A percentile compares a stretch with the other conserved stretches of the same genome.
Evolutionary conservation across 2,797 vertebrate species (phyloP).

Genomic region (Melanotaenia trifasciata): DNA sequence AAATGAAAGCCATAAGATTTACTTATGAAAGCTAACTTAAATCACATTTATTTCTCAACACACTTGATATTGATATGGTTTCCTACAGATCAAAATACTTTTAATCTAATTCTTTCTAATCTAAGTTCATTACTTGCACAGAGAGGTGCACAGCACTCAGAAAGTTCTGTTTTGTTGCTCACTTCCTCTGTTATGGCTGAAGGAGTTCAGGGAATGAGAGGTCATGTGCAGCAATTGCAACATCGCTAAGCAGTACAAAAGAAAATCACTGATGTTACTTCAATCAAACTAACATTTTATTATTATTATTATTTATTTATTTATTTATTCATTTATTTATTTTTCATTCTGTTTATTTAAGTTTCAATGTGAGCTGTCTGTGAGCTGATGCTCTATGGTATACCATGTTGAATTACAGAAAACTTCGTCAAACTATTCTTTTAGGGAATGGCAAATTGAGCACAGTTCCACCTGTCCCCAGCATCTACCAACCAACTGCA

Average conservation of each 20-base stretch:
- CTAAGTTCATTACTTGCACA: slow-evolving; percentile 3
- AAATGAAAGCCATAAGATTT: slow-evolving; percentile 18
- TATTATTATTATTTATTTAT: neutral
- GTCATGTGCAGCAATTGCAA: slow-evolving; percentile 49
- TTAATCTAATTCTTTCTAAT: slow-evolving; percentile 27
- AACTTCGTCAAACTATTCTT: slow-evolving; percentile 28
- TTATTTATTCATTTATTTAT: no score
- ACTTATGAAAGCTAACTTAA: neutral
- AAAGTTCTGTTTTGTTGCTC: slow-evolving; percentile 50
- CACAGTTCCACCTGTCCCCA: slow-evolving; percentile 45
- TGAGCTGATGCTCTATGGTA: neutral
- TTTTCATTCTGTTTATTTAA: neutral
- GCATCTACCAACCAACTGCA: slow-evolving; percentile 32
- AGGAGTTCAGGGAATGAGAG: slow-evolving; percentile 32
- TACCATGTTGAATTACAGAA: slow-evolving; percentile 48
- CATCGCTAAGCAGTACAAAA: slow-evolving; percentile 10
- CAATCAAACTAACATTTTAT: slow-evolving; percentile 13
- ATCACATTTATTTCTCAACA: neutral
- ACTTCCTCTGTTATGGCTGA: slow-evolving; percentile 48
- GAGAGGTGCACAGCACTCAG: slow-evolving; percentile 40
- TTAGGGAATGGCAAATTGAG: slow-evolving; percentile 36
- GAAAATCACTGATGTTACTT: slow-evolving; percentile 18
- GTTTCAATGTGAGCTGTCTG: neutral
- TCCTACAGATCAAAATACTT: neutral
- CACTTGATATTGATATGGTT: neutral